Percentiles rank a stretch among this genome's conserved stretches.
phyloP scores from a whole-genome alignment of 2,888 invertebrate species.

The Pelosia muscerda region DNA sequence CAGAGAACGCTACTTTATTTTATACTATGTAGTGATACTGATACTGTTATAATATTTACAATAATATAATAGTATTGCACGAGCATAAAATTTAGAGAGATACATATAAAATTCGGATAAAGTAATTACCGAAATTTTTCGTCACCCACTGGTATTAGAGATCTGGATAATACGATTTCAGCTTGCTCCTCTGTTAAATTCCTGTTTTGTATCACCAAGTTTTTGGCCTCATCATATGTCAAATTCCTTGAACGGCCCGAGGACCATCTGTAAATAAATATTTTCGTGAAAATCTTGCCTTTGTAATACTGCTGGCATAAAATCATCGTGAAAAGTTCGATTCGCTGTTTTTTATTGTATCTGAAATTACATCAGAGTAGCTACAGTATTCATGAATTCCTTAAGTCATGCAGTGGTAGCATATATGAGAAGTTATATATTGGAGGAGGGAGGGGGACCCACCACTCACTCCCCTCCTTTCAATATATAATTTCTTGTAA shows the following conservation, averaged over 20 bases:
- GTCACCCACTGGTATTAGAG: slow-evolving; percentile 70
- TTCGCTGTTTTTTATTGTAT: not conserved
- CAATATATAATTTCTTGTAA: too few relatives aligned
- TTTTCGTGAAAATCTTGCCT: not conserved
- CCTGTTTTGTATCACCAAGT: slow-evolving; percentile 72
- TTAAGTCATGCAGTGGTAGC: too few relatives aligned
- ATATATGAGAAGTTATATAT: too few relatives aligned
- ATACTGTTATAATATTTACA: not conserved
- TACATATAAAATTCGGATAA: not conserved
- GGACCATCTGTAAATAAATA: slow-evolving; percentile 52
- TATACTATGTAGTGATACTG: too few relatives aligned
- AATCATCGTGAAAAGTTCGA: not conserved
- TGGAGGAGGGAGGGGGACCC: too few relatives aligned
- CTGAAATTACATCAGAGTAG: not conserved
- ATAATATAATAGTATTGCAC: not conserved
- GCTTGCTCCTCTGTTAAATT: slow-evolving; percentile 79
- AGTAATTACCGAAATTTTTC: slow-evolving; percentile 73
- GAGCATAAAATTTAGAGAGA: too few relatives aligned
- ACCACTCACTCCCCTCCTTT: too few relatives aligned
- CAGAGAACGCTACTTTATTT: too few relatives aligned
- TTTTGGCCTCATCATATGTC: slow-evolving; percentile 70
- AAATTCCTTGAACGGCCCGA: slow-evolving; percentile 51
- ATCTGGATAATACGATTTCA: slow-evolving; percentile 77
- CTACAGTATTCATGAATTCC: not conserved
- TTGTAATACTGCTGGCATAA: not conserved